Base-by-base conservation (phyloP, 2,797 vertebrate species). In the Ptychadena robeensis region DNA sequence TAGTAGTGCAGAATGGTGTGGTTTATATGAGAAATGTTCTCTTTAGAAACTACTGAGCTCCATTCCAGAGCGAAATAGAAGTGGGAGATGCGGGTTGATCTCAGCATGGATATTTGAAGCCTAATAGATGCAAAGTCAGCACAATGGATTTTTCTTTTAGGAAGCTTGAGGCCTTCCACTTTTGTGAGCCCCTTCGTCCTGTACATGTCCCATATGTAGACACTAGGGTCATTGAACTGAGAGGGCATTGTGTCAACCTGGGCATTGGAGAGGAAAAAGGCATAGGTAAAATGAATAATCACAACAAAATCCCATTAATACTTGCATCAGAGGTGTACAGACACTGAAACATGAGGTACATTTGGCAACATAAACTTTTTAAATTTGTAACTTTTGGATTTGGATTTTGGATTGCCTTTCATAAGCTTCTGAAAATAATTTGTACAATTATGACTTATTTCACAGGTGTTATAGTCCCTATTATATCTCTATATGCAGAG, bases 41-140 rank as follows among this genome's bases (percentile, higher is more conserved):
- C 97, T 22, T 92, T 89, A 0, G 97, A 96, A 72, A 97, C 92
- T 82, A 99, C 88, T 4, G 93, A 93, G 1, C 96, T 95, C 98
- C 98, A 99, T 89, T 96, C 96, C 74, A 99, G 92, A 22, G 96
- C 94, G 91, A 99, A 99, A 89, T 96, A 95, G 83, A 98, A 98
- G 89, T 99, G 96, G 11, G 93, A 94, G 1, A 97, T 92, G 0
- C 91, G 95, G 63, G 94, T 94, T 64, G 92, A 91, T 70, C 65
- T 90, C 69, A 99, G 94, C 70, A 97, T 92, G 83, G 95, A 88
- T 27, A 96, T 86, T 91, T 98, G 97, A 0, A 95, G 93, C 53
- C 91, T 89, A 86, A 99, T 89, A 80, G 94, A 92, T 30, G 93
- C 91, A 12, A 96, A 97, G 81, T 98, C 96, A 0, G 93, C 94